These are phyloP conservation scores for Crypturellus undulatus DNA, from an alignment of 2,113 vertebrate genomes.

Conservation along the genomic window DNA sequence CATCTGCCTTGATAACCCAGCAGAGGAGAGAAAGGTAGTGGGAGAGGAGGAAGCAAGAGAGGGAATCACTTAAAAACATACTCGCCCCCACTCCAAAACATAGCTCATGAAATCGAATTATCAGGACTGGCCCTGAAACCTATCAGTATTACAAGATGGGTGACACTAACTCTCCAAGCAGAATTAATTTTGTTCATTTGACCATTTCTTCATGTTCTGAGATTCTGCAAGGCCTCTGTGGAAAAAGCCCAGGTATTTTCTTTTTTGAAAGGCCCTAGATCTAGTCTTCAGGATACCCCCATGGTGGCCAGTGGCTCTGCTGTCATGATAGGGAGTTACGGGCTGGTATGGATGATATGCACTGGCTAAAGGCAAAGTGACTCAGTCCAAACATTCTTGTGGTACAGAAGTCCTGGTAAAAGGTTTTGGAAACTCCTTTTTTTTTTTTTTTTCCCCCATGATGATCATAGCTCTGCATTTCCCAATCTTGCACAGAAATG, in stretches of 20 bases:
- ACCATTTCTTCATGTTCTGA: background rate
- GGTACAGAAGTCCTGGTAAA: background rate
- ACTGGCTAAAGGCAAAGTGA: background rate
- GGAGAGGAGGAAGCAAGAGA: no score
- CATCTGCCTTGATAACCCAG: background rate
- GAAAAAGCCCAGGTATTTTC: background rate
- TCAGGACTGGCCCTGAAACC: background rate
- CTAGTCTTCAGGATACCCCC: background rate
- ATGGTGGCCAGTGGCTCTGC: background rate
- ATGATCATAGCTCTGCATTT: background rate
- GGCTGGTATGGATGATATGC: background rate
- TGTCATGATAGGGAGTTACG: background rate
- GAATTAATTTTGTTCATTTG: background rate
- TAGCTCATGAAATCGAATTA: background rate
- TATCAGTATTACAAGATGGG: background rate
- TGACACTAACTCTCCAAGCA: background rate
- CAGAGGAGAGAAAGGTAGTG: background rate
- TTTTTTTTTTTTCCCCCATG: background rate
- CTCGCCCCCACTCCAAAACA: background rate
- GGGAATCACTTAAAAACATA: background rate
- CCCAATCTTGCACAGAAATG: background rate
- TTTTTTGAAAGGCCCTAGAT: background rate
- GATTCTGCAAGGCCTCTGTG: background rate
- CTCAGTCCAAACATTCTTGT: background rate
- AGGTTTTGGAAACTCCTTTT: background rate